A percentile compares a stretch with the other conserved stretches of the same genome.
Conservation (phyloP, 2,888 invertebrate genomes). For the Rhingia rostrata region DNA sequence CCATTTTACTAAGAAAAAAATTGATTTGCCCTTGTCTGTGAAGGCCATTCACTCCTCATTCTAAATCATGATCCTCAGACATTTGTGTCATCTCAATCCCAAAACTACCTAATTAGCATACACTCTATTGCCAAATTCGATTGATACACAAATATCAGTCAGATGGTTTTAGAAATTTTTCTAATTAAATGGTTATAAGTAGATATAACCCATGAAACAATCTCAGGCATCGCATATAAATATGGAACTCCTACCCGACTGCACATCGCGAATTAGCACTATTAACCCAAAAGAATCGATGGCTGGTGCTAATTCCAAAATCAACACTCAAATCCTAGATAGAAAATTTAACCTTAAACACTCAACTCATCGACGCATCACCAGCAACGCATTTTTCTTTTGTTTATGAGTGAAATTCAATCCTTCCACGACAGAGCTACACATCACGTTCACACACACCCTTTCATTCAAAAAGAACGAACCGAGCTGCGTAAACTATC, state of each 20-base stretch:
- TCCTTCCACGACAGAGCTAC: slow-evolving; percentile 1
- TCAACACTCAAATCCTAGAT: not conserved
- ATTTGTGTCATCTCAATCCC: not conserved
- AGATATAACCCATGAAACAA: slow-evolving; percentile 7
- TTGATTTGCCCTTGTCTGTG: no score
- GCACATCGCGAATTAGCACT: slow-evolving; percentile 44
- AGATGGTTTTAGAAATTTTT: slow-evolving; percentile 16
- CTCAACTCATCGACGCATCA: slow-evolving; percentile 4
- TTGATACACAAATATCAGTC: not conserved
- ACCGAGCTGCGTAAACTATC: slow-evolving; percentile 1
- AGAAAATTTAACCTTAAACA: not conserved
- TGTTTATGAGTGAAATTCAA: slow-evolving; percentile 29
- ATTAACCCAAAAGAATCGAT: slow-evolving; percentile 18
- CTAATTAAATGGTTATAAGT: slow-evolving; percentile 22
- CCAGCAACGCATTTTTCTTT: slow-evolving; percentile 31
- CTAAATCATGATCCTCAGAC: not conserved
- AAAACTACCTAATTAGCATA: slow-evolving; percentile 26
- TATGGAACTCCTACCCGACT: slow-evolving; percentile 6
- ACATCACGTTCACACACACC: slow-evolving; percentile 19
- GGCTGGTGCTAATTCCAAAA: slow-evolving; percentile 18
- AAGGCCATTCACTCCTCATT: not conserved
- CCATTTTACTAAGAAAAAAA: no score
- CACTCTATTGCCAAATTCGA: not conserved
- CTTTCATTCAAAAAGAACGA: slow-evolving; percentile 28
- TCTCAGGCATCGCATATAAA: not conserved